Base-by-base conservation (phyloP, 35 echinoderm and acorn worm genomes). In the Heliocidaris erythrogramma region DNA sequence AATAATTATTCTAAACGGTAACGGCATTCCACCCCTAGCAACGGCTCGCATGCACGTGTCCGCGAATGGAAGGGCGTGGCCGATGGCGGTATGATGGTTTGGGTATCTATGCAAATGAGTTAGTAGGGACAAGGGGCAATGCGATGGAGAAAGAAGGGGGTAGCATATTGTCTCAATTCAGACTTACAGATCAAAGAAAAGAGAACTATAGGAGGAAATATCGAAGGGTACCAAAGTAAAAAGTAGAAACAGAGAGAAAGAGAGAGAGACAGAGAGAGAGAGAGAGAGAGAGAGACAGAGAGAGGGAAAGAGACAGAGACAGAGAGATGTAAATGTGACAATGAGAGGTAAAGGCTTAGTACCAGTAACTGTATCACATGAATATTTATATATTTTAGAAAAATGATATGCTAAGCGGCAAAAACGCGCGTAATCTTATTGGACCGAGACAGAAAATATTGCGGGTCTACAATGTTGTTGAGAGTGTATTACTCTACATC, bases 321-420 rank as follows among this genome's bases (percentile, higher is more conserved):
- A 88, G 11, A 30, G 30, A 47, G n/a, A 84, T 18, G 31, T 17
- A 86, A 86, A 86, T 30, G 85, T 13, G 21, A 86, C 85, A 86
- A 86, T 86, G 13, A 30, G 85, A 9, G 85, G 27, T 30, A 18
- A 86, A 24, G 85, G 0, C 29, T 86, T 29, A 86, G 0, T 89
- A 48, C 87, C 31, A 89, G 87, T 89, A 89, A 89, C 21, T 89
- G 30, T 89, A 89, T 86, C 87, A 42, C 32, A n/a, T 12, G 87
- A 86, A 86, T 86, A 86, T 86, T 86, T 29, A 86, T 24, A 32
- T 86, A 32, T n/a, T 86, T 89, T 89, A 31, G 14, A 42, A n/a
- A 31, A 2, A 16, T 13, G 35, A n/a, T 4, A 35, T 47, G 31
- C 47, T 31, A 13, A 6, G 13, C 47, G 87, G 87, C 9, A 48